Base-by-base conservation (phyloP, 1,140 invertebrate species). In the Diuraphis noxia region DNA sequence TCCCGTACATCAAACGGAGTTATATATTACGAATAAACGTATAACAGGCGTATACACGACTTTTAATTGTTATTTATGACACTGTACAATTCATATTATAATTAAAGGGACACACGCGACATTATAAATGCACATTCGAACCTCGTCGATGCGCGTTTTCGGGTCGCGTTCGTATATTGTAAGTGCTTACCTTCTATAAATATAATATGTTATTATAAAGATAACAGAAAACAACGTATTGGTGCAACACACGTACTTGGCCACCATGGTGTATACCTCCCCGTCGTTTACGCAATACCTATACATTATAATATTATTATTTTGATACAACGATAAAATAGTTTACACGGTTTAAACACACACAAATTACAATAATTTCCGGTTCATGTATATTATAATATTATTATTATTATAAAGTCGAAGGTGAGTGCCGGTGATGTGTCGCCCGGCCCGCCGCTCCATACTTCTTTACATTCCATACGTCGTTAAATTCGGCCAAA, bases 391-490 rank as follows among this genome's bases (percentile, higher is more conserved):
- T 17, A 52, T 23, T 30, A 63, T 63, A 17, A 17, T n/a, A 72
- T 30, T n/a, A 56, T 56, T 56, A 56, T 56, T n/a, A n/a, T n/a
- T 63, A 63, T 30, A 63, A 13, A 63, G 36, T 38, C 13, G 34
- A 0, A 4, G 36, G 79, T 40, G 79, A 38, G 36, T 10, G 21
- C n/a, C 40, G 77, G 34, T 34, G 72, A 43, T 49, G 63, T 90
- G 77, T 72, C 89, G 94, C 93, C 94, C 93, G 93, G 94, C 94
- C 94, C 49, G 34, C 34, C 94, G 96, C 97, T 97, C 97, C 97
- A 98, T 98, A 98, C 97, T 98, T 98, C 97, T 98, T 98, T 98
- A 98, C 97, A 98, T 98, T 98, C 97, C 97, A 98, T 98, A 98
- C 94, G 95, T 95, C 49, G 34, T 87, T 30, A 87, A 87, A 87